Conservation (phyloP, 2,888 invertebrate genomes). For the Hylaea fasciaria region DNA sequence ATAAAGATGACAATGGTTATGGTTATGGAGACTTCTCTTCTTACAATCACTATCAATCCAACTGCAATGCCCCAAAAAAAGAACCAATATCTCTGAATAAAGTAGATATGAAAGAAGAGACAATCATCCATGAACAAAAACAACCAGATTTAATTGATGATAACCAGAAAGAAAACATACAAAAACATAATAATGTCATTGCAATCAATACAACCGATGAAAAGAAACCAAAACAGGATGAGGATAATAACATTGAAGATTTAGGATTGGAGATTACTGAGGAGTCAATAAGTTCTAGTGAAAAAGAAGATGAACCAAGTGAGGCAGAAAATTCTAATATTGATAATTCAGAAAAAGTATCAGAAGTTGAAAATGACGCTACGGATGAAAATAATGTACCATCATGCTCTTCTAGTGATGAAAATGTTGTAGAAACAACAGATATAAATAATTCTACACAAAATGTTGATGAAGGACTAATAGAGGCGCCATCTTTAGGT, state of each 20-base stretch:
- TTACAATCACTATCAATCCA: slow-evolving; percentile 59
- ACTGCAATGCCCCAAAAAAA: slow-evolving; percentile 29
- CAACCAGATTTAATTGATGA: slow-evolving; percentile 40
- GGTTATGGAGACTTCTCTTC: slow-evolving; percentile 68
- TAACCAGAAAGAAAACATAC: slow-evolving; percentile 28
- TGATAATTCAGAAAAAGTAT: slow-evolving; percentile 43
- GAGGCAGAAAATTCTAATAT: slow-evolving; percentile 38
- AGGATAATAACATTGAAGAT: slow-evolving; percentile 68
- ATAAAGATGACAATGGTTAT: slow-evolving; percentile 62
- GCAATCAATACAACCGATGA: slow-evolving; percentile 44
- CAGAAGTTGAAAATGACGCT: slow-evolving; percentile 46
- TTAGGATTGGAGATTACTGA: slow-evolving; percentile 66
- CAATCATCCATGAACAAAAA: slow-evolving; percentile 30
- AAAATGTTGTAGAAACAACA: slow-evolving; percentile 41
- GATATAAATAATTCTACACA: slow-evolving; percentile 34
- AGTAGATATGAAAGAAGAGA: not conserved
- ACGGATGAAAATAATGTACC: slow-evolving; percentile 40
- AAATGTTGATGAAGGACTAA: slow-evolving; percentile 30
- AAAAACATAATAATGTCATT: slow-evolving; percentile 27
- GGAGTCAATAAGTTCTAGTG: slow-evolving; percentile 46
- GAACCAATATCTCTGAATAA: slow-evolving; percentile 21
- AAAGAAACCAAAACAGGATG: slow-evolving; percentile 52
- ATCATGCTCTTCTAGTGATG: slow-evolving; percentile 37
- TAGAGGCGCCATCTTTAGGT: slow-evolving; percentile 32
- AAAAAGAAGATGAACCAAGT: slow-evolving; percentile 43